Percentiles rank a stretch among this genome's conserved stretches.
Evolutionary conservation across 2,797 vertebrate species (phyloP).

Genomic region (Danio kyathit): DNA sequence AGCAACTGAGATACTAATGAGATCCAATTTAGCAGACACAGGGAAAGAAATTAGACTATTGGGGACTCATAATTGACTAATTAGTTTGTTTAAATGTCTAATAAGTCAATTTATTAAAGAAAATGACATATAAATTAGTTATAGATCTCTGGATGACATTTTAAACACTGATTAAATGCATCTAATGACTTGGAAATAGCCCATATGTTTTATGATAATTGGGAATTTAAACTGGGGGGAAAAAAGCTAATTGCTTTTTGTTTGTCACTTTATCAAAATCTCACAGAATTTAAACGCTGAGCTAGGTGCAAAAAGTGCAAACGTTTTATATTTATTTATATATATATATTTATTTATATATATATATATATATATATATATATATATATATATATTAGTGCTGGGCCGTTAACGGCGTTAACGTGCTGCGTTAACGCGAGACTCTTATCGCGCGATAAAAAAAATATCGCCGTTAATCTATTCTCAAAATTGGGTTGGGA

Average conservation of each 20-base stretch:
- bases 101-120: slow-evolving; percentile 27
- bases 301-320: no score
- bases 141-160: slow-evolving; percentile 11
- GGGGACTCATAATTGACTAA: slow-evolving; percentile 15
- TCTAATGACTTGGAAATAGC: slow-evolving; percentile 24
- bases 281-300: background rate
- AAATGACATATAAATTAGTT: slow-evolving; percentile 3
- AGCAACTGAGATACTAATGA: background rate
- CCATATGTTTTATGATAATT: slow-evolving; percentile 22
- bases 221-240: background rate
- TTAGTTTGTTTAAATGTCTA: slow-evolving; percentile 23
- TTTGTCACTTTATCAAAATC: background rate
- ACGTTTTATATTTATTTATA: no score
- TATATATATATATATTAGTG: no score
- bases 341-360: no score
- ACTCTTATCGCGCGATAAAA: no score
- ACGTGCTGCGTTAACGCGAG: no score
- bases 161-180: slow-evolving; percentile 12
- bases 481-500: no score
- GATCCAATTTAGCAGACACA: background rate
- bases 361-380: no score
- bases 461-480: no score
- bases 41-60: slow-evolving; percentile 10
- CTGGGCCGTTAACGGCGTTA: no score
- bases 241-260: slow-evolving; percentile 3